Conservation (phyloP, 2,797 vertebrate species). For the Cottoperca gobio region DNA sequence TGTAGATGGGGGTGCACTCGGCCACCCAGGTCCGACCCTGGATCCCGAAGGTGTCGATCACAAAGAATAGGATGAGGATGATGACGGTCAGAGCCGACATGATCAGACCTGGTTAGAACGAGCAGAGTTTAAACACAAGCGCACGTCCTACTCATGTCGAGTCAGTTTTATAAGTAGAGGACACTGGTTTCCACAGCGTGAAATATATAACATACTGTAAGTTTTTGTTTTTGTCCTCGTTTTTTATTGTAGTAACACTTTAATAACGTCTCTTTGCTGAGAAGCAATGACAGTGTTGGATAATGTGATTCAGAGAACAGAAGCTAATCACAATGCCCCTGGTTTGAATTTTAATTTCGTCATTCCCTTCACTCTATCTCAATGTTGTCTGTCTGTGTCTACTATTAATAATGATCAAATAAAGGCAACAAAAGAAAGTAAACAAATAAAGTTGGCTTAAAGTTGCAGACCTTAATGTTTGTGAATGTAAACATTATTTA, state of each 20-base stretch:
- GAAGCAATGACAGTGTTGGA: no score
- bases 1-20: constrained; percentile 95
- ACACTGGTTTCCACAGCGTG: not conserved
- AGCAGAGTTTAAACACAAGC: not conserved
- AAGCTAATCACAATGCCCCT: not conserved
- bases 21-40: constrained; percentile 87
- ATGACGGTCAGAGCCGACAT: constrained; percentile 96
- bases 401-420: not conserved
- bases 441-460: not conserved
- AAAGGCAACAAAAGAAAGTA: not conserved
- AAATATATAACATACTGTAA: not conserved
- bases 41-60: constrained; percentile 92
- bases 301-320: no score
- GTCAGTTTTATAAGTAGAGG: not conserved
- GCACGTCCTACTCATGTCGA: not conserved
- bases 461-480: not conserved
- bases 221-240: not conserved
- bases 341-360: not conserved
- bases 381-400: not conserved
- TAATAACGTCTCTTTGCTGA: not conserved
- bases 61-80: constrained; percentile 96
- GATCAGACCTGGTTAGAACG: constrained; percentile 87
- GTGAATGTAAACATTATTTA: not conserved
- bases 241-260: not conserved
- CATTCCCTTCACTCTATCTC: not conserved